Evolutionary conservation across 2,888 invertebrate genomes (phyloP).

Genomic region (Pocota personata): DNA sequence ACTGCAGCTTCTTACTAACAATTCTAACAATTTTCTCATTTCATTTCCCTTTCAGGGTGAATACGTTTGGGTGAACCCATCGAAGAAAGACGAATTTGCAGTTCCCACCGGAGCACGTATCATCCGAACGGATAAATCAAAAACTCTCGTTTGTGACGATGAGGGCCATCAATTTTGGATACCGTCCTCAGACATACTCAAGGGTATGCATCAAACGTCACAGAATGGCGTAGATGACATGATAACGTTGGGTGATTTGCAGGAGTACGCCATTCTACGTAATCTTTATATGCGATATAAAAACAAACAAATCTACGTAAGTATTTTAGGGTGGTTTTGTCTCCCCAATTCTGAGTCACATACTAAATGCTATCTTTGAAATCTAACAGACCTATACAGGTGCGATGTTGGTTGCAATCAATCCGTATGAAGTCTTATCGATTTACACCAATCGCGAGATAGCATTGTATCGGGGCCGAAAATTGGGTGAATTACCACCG

Average conservation of each 20-base stretch:
- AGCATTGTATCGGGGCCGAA: conserved; percentile 90
- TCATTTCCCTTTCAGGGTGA: conserved; percentile 87
- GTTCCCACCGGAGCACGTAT: conserved; percentile 94
- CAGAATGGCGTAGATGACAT: conserved; percentile 95
- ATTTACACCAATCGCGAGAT: conserved; percentile 96
- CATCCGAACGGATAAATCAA: conserved; percentile 89
- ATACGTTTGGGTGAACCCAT: conserved; percentile 94
- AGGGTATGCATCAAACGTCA: conserved; percentile 91
- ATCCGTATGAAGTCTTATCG: conserved; percentile 97
- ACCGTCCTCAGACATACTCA: conserved; percentile 85
- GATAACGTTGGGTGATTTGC: conserved; percentile 96
- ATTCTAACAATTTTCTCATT: not conserved
- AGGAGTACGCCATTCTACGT: conserved; percentile 96
- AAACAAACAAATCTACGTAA: conserved; percentile 95
- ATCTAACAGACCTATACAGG: conserved; percentile 95
- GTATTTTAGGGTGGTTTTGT: conserved; percentile 77
- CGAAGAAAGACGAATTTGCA: conserved; percentile 88
- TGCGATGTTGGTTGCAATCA: conserved; percentile 96
- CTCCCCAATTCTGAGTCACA: not conserved
- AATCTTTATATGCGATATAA: conserved; percentile 95
- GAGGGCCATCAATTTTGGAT: conserved; percentile 89
- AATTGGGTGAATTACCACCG: conserved; percentile 94
- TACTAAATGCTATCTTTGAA: not conserved
- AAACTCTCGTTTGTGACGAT: conserved; percentile 92
- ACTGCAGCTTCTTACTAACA: not conserved